Percentiles rank a stretch among this genome's conserved stretches.
Evolutionary conservation across 1,140 invertebrate genomes (phyloP).

Genomic region (Bactericera cockerelli): DNA sequence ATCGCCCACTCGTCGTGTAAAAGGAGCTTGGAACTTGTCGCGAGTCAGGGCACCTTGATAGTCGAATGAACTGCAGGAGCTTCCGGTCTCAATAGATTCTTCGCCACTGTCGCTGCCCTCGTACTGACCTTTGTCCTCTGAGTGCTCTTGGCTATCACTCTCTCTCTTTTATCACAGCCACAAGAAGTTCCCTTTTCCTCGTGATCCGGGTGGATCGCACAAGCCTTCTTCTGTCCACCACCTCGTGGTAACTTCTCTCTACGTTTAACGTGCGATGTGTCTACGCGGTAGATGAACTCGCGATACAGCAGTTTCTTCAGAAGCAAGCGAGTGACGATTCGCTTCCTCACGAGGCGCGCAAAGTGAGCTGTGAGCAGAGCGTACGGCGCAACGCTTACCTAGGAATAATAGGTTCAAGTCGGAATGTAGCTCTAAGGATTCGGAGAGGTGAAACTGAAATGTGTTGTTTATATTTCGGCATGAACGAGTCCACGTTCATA

Average conservation of each 20-base stretch:
- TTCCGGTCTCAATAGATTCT: neutral
- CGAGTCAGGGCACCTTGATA: neutral
- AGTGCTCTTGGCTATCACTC: neutral
- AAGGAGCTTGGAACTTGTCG: neutral
- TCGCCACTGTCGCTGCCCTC: conserved; percentile 30
- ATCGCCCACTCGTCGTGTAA: too few species aligned
- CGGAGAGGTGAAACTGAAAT: too few species aligned
- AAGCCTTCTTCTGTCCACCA: conserved; percentile 39
- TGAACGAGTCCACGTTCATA: too few species aligned
- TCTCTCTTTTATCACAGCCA: conserved; percentile 29
- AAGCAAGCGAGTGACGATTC: conserved; percentile 48
- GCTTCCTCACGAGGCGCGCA: conserved; percentile 49
- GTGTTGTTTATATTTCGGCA: too few species aligned
- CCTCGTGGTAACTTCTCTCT: conserved; percentile 21
- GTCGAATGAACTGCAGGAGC: conserved; percentile 1
- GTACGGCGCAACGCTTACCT: conserved; percentile 39
- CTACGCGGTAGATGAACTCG: conserved; percentile 34
- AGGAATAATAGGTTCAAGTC: too few species aligned
- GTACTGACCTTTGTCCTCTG: conserved; percentile 16
- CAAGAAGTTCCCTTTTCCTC: conserved; percentile 24
- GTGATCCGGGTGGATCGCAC: conserved; percentile 31
- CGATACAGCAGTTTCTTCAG: conserved; percentile 54
- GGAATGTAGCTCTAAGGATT: too few species aligned
- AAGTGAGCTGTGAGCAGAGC: conserved; percentile 56
- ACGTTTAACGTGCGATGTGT: conserved; percentile 29